Evolutionary conservation across 2,113 vertebrate genomes (phyloP).

Genomic region (Pollachius pollachius): DNA sequence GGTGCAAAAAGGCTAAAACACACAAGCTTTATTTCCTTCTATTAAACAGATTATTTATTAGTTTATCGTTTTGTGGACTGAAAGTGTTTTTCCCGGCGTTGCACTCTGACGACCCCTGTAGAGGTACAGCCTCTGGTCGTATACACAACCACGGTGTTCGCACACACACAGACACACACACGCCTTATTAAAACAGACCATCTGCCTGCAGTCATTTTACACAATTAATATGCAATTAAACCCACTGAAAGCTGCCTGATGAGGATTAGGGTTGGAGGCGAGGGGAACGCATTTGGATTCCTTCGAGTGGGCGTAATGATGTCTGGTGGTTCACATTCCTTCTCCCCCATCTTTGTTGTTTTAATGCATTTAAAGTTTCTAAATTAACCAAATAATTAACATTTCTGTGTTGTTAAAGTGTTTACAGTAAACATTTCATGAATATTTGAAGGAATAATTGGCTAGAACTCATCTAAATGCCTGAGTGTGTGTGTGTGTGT

Average conservation of each 20-base stretch:
- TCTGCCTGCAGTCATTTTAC: slow-evolving; percentile 20
- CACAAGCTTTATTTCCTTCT: no score
- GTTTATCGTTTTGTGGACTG: no score
- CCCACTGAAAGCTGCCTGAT: neutral
- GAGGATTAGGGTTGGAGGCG: neutral
- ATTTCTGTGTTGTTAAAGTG: neutral
- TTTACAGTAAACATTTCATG: neutral
- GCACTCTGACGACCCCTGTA: no score
- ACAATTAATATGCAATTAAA: slow-evolving; percentile 13
- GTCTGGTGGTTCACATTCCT: neutral
- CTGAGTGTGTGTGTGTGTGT: no score
- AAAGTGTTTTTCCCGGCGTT: no score
- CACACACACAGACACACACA: slow-evolving; percentile 10
- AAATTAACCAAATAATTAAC: neutral
- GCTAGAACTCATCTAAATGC: no score
- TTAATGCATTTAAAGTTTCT: slow-evolving; percentile 5
- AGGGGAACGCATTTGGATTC: neutral
- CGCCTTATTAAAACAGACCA: slow-evolving; percentile 3
- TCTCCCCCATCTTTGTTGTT: neutral
- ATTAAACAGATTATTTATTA: no score
- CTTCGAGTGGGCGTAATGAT: neutral
- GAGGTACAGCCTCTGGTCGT: no score
- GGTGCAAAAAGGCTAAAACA: no score
- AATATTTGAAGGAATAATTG: neutral
- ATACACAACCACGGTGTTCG: no score